These are phyloP conservation scores for Vesta saturnalis DNA, from an alignment of 2,888 invertebrate species.

Conservation along the genomic window DNA sequence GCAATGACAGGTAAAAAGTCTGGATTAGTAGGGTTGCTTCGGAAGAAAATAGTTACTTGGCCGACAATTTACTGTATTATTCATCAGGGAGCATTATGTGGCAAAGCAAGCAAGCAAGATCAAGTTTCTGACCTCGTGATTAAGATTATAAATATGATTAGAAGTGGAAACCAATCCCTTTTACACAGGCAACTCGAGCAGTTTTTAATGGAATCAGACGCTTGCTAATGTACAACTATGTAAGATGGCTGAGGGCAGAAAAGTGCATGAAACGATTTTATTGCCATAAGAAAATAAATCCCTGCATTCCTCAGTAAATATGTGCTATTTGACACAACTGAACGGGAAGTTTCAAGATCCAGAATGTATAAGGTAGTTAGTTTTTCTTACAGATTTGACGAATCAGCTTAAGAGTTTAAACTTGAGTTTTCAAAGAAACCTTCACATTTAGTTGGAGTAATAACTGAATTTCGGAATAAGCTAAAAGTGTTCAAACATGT, in stretches of 20 bases:
- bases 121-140: too few species aligned
- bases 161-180: background rate
- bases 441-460: conserved; percentile 8
- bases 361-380: conserved; percentile 14
- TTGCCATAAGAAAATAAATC: conserved; percentile 30
- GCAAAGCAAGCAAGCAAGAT: conserved; percentile 19
- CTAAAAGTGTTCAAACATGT: conserved; percentile 7
- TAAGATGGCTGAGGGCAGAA: conserved; percentile 40
- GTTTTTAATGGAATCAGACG: conserved; percentile 34
- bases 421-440: conserved; percentile 15
- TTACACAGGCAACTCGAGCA: conserved; percentile 28
- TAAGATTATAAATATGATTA: background rate
- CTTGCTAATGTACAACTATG: conserved; percentile 37
- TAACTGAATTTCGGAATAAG: conserved; percentile 20
- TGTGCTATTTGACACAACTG: conserved; percentile 13
- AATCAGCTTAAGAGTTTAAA: conserved; percentile 11
- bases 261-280: conserved; percentile 36
- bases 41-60: conserved; percentile 28
- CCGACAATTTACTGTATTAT: conserved; percentile 39
- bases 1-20: conserved; percentile 37
- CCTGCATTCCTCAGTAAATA: conserved; percentile 22
- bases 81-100: conserved; percentile 28
- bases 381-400: background rate
- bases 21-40: conserved; percentile 18
- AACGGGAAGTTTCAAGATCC: too few species aligned